Percentiles rank a stretch among this genome's conserved stretches.
Evolutionary conservation across 64 coral and sea anemone species (phyloP).

Genomic region (Exaiptasia diaphana): DNA sequence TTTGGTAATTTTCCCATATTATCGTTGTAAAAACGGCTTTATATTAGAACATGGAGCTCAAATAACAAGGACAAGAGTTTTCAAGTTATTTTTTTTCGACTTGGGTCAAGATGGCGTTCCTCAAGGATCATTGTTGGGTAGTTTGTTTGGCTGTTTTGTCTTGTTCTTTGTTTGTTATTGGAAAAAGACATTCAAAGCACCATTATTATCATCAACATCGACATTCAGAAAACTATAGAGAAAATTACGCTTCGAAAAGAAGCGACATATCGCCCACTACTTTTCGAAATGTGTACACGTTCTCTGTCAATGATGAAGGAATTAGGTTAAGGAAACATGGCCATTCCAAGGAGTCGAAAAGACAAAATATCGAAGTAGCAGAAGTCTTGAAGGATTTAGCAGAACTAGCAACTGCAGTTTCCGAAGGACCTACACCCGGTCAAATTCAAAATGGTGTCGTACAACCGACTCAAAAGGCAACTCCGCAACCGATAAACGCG

Average conservation of each 20-base stretch:
- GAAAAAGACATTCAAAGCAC: background rate
- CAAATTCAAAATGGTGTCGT: too few species aligned
- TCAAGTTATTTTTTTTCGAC: background rate
- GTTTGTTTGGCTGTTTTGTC: background rate
- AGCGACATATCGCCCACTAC: too few species aligned
- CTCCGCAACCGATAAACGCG: too few species aligned
- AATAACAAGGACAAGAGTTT: background rate
- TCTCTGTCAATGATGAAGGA: background rate
- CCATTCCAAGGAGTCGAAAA: background rate
- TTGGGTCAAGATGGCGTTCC: constrained; percentile 4
- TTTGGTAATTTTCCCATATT: too few species aligned
- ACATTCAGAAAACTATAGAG: background rate
- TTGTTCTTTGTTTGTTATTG: constrained; percentile 4
- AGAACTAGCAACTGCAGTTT: background rate
- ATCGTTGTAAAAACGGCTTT: background rate
- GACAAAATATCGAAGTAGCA: constrained; percentile 25
- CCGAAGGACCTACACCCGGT: background rate
- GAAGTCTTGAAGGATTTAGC: constrained; percentile 19
- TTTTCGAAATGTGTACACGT: background rate
- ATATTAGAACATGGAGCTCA: background rate
- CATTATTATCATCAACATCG: background rate
- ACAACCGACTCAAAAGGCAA: too few species aligned
- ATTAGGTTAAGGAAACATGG: background rate
- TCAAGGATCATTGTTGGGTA: background rate
- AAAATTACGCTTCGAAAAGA: too few species aligned